Conservation (phyloP, 1,140 invertebrate genomes). For the Trichogramma pretiosum region DNA sequence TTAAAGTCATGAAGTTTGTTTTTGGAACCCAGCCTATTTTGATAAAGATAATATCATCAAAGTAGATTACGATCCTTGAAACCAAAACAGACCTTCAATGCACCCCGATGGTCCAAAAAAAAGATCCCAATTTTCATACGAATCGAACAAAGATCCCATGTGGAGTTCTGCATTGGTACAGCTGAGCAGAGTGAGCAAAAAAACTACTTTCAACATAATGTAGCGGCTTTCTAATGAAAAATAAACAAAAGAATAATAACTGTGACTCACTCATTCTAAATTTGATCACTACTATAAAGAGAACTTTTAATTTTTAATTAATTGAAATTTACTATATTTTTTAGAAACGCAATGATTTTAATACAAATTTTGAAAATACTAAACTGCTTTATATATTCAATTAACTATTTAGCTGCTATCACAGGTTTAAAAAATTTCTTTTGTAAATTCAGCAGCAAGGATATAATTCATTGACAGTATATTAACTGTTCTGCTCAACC, state of each 20-base stretch:
- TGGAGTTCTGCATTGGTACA: constrained; percentile 25
- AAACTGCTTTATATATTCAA: no score
- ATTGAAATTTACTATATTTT: neutral
- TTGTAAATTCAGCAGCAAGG: no score
- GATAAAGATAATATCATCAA: no score
- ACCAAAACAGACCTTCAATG: constrained; percentile 34
- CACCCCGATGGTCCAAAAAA: constrained; percentile 34
- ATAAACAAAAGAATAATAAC: constrained; percentile 25
- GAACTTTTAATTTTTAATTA: neutral
- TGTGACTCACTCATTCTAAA: constrained; percentile 4
- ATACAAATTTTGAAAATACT: neutral
- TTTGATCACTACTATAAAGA: constrained; percentile 1
- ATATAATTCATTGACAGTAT: no score
- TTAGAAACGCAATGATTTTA: neutral
- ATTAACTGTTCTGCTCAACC: no score
- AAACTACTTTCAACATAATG: constrained; percentile 23
- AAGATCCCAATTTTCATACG: constrained; percentile 25
- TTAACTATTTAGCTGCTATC: no score
- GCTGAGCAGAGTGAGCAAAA: constrained; percentile 23
- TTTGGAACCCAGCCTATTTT: no score
- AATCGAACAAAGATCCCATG: constrained; percentile 18
- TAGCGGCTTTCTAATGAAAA: constrained; percentile 30
- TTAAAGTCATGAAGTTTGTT: no score
- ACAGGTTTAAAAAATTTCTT: neutral
- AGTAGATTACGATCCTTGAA: constrained; percentile 16